phyloP scores from a whole-genome alignment of 2,888 invertebrate species.

The Heteromyza rotundicornis region DNA sequence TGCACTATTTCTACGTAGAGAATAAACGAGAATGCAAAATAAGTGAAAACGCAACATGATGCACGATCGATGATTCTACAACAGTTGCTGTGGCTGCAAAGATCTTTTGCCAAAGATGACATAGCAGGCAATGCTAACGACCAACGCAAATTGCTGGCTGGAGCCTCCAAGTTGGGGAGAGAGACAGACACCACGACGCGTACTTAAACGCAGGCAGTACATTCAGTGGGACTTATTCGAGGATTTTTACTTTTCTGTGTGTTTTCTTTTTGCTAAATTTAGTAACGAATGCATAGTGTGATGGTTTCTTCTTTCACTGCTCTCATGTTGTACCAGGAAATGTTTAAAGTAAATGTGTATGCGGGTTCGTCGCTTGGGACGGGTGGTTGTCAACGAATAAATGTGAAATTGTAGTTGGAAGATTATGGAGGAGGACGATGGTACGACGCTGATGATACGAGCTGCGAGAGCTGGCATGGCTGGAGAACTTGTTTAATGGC shows the following conservation, averaged over 20 bases:
- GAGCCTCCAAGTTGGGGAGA: not conserved
- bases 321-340: slow-evolving; percentile 10
- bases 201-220: not conserved
- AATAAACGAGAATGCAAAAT: slow-evolving; percentile 23
- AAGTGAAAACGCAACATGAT: slow-evolving; percentile 9
- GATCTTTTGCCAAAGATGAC: not conserved
- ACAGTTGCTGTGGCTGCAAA: not conserved
- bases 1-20: not conserved
- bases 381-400: too few species aligned
- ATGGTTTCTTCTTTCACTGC: not conserved
- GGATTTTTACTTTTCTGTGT: too few species aligned
- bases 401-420: too few species aligned
- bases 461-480: not conserved
- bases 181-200: not conserved
- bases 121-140: slow-evolving; percentile 4
- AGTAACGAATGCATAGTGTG: slow-evolving; percentile 44
- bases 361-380: too few species aligned
- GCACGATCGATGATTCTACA: not conserved
- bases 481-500: not conserved
- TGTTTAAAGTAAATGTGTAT: not conserved
- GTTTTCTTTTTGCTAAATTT: slow-evolving; percentile 49
- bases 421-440: not conserved
- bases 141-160: slow-evolving; percentile 10
- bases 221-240: not conserved
- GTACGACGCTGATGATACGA: not conserved